Evolutionary conservation across 2,888 invertebrate species (phyloP), one percentile per base, ranked within the genome.

Genomic region (Tridacna gigas): DNA sequence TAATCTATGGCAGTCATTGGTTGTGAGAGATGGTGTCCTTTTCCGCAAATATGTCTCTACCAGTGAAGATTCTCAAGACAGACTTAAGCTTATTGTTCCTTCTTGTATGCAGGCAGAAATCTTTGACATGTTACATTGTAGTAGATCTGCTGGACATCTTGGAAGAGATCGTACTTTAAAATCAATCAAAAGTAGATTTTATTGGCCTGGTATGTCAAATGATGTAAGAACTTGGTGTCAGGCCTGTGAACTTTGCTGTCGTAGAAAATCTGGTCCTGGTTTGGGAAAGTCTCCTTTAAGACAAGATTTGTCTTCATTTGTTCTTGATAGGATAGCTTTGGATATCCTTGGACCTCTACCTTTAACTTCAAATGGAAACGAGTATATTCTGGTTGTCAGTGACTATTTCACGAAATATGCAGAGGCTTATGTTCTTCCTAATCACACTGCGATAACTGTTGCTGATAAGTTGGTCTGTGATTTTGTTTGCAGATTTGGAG

Each of bases 401-500:
- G 48, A 74, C 28, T 77, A 77, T 74, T 77, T 73, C 74, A 74
- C 77, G 4, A 82, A 82, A 74, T 82, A 74, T 69, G 51, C 69
- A n/a, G 82, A 82, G 20, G 82, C 78, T 20, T 78, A 51, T 60
- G 66, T 74, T 22, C 25, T 80, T 13, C 73, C 66, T 11, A 66
- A 77, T 74, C 71, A 77, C 48, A 47, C n/a, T 25, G 82, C 74
- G 4, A 22, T 67, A 25, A 74, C 74, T 9, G 80, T 83, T 20
- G 80, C 77, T 18, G 66, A 74, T 20, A 66, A 66, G 47, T 18
- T 80, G 3, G 77, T 80, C 13, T 22, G 13, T 4, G 28, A 80
- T n/a, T 63, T 83, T 28, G 28, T 79, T 51, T 65, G 73, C n/a
- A 79, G 65, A 45, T 79, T 71, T 73, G 79, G 83, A 15, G 48